Evolutionary conservation across 2,797 vertebrate species (phyloP).

Genomic region (Siniperca undulata): DNA sequence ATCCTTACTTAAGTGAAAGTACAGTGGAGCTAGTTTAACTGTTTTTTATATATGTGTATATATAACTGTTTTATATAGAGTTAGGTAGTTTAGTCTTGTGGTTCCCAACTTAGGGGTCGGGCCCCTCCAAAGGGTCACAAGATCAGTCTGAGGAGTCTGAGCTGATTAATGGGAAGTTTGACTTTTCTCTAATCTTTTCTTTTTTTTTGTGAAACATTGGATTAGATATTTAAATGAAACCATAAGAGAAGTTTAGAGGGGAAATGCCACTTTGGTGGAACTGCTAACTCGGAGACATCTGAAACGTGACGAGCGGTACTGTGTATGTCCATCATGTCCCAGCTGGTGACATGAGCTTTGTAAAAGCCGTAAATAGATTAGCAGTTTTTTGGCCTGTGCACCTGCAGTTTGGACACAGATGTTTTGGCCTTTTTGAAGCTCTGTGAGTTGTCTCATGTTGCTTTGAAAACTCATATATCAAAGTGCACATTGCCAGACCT

Average conservation of each 20-base stretch:
- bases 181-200: not conserved
- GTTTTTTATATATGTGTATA: not conserved
- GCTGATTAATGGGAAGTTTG: not conserved
- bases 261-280: not conserved
- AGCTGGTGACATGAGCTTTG: conserved; percentile 46
- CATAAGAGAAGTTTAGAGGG: not conserved
- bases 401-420: conserved; percentile 60
- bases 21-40: not conserved
- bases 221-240: not conserved
- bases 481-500: conserved; percentile 19
- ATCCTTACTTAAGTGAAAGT: not conserved
- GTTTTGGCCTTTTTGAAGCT: conserved; percentile 60
- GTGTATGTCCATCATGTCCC: conserved; percentile 29
- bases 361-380: conserved; percentile 43
- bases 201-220: not conserved
- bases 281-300: not conserved
- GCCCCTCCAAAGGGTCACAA: not conserved
- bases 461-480: conserved; percentile 49
- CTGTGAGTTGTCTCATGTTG: conserved; percentile 13
- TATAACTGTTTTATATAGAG: not conserved
- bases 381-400: conserved; percentile 47
- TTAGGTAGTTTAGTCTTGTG: not conserved
- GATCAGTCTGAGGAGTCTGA: not conserved
- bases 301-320: not conserved
- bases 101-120: not conserved